Evolutionary conservation across 1,140 invertebrate species (phyloP).

Genomic region (Hydropsyche tenuis): DNA sequence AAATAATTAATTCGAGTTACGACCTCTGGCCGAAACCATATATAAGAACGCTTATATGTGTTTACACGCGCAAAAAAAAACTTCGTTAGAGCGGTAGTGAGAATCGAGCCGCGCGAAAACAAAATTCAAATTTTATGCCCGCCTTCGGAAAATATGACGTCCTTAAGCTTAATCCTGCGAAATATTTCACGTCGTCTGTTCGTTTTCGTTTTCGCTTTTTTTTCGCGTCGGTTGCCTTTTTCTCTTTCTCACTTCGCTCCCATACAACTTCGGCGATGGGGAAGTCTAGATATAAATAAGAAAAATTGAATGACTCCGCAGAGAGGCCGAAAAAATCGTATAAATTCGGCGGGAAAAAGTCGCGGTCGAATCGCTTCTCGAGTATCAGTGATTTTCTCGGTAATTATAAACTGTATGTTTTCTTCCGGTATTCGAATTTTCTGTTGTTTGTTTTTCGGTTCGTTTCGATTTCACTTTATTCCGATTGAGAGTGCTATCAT

Average conservation of each 20-base stretch:
- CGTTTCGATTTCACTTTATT: no score
- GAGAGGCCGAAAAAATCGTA: conserved; percentile 13
- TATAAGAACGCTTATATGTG: no score
- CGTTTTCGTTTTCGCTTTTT: not conserved
- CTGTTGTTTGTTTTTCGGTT: not conserved
- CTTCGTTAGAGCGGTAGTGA: not conserved
- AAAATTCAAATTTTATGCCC: conserved; percentile 28
- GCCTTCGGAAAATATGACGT: conserved; percentile 29
- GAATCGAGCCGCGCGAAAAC: not conserved
- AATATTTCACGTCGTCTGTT: conserved; percentile 28
- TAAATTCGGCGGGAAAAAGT: conserved; percentile 23
- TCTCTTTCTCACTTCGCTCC: not conserved
- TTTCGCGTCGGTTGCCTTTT: not conserved
- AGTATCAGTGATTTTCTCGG: no score
- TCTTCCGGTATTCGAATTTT: no score
- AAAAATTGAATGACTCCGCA: conserved; percentile 27
- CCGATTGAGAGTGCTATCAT: not conserved
- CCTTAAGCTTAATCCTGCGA: conserved; percentile 16
- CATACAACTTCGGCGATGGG: not conserved
- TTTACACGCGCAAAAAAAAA: not conserved
- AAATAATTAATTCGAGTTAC: no score
- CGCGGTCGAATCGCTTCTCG: not conserved
- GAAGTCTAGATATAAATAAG: conserved; percentile 13
- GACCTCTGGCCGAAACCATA: no score
- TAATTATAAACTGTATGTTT: no score